Evolutionary conservation across 2,797 vertebrate species (phyloP).

Genomic region (Muraenolepis orangiensis): DNA sequence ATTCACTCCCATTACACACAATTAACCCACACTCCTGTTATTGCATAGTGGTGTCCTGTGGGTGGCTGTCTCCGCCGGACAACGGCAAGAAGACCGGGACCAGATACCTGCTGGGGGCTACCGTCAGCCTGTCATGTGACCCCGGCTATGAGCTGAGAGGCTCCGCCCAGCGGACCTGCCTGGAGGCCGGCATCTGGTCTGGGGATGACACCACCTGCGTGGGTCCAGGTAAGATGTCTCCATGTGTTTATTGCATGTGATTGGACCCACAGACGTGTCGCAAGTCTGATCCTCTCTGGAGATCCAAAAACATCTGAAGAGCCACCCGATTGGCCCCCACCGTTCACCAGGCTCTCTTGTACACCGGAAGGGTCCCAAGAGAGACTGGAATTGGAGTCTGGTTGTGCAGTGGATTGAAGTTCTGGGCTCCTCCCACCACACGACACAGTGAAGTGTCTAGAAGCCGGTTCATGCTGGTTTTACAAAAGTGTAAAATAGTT

Average conservation of each 20-base stretch:
- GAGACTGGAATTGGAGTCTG: neutral
- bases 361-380: neutral
- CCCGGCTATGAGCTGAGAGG: conserved; percentile 50
- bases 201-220: conserved; percentile 57
- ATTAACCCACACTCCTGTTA: too few species aligned
- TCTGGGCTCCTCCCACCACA: too few species aligned
- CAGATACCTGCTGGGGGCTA: conserved; percentile 58
- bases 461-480: too few species aligned
- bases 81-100: conserved; percentile 66
- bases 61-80: conserved; percentile 58
- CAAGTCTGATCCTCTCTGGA: too few species aligned
- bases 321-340: neutral
- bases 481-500: too few species aligned
- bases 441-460: too few species aligned
- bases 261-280: too few species aligned
- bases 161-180: conserved; percentile 51
- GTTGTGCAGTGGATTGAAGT: neutral
- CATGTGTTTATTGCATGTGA: too few species aligned
- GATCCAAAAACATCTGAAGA: neutral
- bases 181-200: conserved; percentile 57
- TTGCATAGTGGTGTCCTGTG: conserved; percentile 63
- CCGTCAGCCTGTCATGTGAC: conserved; percentile 57
- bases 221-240: conserved; percentile 42
- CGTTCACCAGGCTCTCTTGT: neutral
- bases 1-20: too few species aligned